Evolutionary conservation across 2,797 vertebrate species (phyloP).

Genomic region (Atherinosoma microstoma): DNA sequence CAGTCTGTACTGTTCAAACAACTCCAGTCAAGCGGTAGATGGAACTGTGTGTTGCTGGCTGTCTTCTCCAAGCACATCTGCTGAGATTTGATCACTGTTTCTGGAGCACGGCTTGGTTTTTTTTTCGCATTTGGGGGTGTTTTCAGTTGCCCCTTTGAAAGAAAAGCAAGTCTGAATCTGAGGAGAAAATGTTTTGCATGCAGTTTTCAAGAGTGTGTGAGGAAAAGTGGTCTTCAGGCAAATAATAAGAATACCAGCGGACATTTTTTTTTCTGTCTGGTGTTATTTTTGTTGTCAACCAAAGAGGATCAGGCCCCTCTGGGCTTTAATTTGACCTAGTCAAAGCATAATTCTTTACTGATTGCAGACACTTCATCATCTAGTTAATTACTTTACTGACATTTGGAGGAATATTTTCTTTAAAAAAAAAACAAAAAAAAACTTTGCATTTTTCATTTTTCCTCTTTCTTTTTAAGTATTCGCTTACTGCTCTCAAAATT

Average conservation of each 20-base stretch:
- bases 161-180: conserved; percentile 29
- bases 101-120: not conserved
- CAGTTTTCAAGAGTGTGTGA: conserved; percentile 2
- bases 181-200: conserved; percentile 28
- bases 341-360: conserved; percentile 4
- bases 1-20: conserved; percentile 60
- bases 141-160: not conserved
- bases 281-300: not conserved
- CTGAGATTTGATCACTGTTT: not conserved
- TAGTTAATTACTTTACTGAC: conserved; percentile 24
- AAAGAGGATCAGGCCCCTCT: conserved; percentile 21
- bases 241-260: conserved; percentile 6
- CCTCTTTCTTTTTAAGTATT: not conserved
- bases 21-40: conserved; percentile 67
- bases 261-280: conserved; percentile 2
- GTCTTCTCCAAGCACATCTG: conserved; percentile 27
- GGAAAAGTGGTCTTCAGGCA: conserved; percentile 46
- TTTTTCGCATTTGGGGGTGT: not conserved
- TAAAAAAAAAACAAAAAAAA: too few relatives aligned
- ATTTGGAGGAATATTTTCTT: conserved; percentile 6
- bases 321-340: conserved; percentile 29
- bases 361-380: conserved; percentile 10
- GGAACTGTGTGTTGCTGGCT: conserved; percentile 33
- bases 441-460: not conserved
- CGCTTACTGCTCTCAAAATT: not conserved